Evolutionary conservation across 1,140 invertebrate species (phyloP).

Genomic region (Asobara japonica): DNA sequence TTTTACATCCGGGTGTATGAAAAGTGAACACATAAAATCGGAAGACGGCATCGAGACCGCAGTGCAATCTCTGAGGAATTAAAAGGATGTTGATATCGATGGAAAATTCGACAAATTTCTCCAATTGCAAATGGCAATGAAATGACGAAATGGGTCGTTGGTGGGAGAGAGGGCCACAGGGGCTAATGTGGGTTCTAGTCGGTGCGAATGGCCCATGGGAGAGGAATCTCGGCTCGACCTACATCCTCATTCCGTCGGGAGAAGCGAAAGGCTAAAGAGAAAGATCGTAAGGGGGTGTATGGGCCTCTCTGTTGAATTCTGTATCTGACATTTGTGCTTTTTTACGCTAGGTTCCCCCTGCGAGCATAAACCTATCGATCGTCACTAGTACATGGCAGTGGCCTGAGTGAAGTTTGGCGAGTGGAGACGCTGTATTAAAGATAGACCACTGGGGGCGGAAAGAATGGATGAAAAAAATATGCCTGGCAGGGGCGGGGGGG

Average conservation of each 20-base stretch:
- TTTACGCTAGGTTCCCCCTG: not conserved
- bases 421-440: not conserved
- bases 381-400: not conserved
- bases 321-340: not conserved
- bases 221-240: not conserved
- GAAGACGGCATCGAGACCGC: too few species aligned
- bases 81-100: too few species aligned
- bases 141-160: not conserved
- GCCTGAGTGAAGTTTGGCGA: not conserved
- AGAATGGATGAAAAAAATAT: not conserved
- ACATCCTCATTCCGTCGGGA: not conserved
- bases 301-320: not conserved
- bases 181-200: not conserved
- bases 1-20: too few species aligned
- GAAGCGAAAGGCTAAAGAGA: not conserved
- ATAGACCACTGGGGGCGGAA: not conserved
- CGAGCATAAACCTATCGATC: not conserved
- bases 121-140: not conserved
- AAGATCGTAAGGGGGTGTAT: not conserved
- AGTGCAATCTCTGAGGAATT: too few species aligned
- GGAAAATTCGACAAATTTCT: too few species aligned
- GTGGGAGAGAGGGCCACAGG: not conserved
- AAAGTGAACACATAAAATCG: too few species aligned
- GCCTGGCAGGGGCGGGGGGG: not conserved
- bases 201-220: not conserved